A percentile compares a stretch with the other conserved stretches of the same genome.
phyloP scores from a whole-genome alignment of 2,888 invertebrate genomes.

The Odontothrips loti region DNA sequence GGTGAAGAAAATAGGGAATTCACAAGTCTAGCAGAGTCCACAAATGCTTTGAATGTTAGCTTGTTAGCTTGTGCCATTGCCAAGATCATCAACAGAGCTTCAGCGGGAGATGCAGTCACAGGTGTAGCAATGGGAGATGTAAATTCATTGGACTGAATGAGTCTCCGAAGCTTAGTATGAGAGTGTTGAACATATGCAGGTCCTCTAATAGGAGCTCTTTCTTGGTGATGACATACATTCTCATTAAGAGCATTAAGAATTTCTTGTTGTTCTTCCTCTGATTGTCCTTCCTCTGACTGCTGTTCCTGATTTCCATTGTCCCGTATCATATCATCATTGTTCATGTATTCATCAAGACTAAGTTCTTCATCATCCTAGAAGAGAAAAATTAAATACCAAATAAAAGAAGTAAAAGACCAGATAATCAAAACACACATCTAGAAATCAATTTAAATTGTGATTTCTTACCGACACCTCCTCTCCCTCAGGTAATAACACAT shows the following conservation, averaged over 20 bases:
- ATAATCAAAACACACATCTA: no score
- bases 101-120: neutral
- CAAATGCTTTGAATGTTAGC: neutral
- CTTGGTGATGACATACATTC: no score
- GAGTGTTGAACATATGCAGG: neutral
- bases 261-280: neutral
- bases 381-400: neutral
- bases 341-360: neutral
- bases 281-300: neutral
- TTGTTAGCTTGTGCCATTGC: neutral
- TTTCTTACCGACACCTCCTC: no score
- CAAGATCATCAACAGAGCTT: neutral
- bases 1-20: neutral
- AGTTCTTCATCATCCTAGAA: neutral
- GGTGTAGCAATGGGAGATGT: neutral
- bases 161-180: neutral
- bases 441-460: no score
- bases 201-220: neutral
- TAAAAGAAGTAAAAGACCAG: no score
- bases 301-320: no score
- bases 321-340: neutral
- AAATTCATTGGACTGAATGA: neutral
- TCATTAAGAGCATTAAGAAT: no score
- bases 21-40: neutral
- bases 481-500: no score